Evolutionary conservation across 2,113 vertebrate genomes (phyloP).

Genomic region (Phoxinus phoxinus): DNA sequence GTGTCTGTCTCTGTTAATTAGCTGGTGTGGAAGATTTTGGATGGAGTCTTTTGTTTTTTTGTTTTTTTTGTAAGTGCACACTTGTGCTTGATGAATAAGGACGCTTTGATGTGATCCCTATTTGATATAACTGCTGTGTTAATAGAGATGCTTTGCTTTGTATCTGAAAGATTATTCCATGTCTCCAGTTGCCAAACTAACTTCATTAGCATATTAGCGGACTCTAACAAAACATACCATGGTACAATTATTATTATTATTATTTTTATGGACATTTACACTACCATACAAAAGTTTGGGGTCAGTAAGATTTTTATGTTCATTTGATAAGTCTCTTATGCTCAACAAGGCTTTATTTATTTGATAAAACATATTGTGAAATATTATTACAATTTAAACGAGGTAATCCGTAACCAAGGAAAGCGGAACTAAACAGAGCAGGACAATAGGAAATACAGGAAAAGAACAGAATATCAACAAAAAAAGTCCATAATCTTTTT

Average conservation of each 20-base stretch:
- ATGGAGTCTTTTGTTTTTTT: background rate
- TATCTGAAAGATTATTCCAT: background rate
- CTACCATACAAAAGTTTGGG: background rate
- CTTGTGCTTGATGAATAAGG: slow-evolving; percentile 21
- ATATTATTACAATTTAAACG: too few relatives aligned
- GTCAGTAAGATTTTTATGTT: background rate
- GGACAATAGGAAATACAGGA: too few relatives aligned
- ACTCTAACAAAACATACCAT: background rate
- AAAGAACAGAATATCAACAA: too few relatives aligned
- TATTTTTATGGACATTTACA: background rate
- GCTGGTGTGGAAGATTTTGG: slow-evolving; percentile 15
- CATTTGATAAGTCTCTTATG: background rate
- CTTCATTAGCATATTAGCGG: background rate
- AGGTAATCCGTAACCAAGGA: too few relatives aligned
- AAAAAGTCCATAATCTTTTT: too few relatives aligned
- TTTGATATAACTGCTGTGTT: background rate
- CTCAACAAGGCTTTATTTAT: background rate
- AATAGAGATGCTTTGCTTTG: slow-evolving; percentile 11
- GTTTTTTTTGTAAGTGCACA: background rate
- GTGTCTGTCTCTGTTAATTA: slow-evolving; percentile 21
- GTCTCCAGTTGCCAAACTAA: background rate
- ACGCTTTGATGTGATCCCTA: background rate
- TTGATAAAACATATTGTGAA: background rate
- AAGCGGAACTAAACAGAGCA: too few relatives aligned
- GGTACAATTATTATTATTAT: background rate